Evolutionary conservation across 2,113 vertebrate genomes (phyloP).

Genomic region (Colossoma macropomum): DNA sequence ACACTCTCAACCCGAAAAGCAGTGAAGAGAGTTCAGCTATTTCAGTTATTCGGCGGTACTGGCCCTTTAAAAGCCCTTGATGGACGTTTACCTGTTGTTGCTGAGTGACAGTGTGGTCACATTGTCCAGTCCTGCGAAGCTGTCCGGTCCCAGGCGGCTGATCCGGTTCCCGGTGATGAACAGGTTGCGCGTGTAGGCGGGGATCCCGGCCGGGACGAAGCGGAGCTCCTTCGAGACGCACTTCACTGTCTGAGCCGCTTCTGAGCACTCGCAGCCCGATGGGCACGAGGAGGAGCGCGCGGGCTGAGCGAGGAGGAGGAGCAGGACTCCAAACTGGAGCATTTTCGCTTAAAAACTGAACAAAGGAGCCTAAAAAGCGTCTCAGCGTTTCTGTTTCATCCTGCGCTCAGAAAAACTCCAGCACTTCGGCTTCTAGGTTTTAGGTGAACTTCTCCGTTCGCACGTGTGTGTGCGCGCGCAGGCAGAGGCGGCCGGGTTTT

Average conservation of each 20-base stretch:
- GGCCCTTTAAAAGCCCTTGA: too few relatives aligned
- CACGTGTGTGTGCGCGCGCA: constrained; percentile 59
- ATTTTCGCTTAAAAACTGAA: constrained; percentile 54
- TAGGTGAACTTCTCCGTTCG: constrained; percentile 50
- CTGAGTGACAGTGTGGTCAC: constrained; percentile 77
- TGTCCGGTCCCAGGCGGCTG: constrained; percentile 66
- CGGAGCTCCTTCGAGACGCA: constrained; percentile 80
- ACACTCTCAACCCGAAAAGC: too few relatives aligned
- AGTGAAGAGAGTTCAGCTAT: too few relatives aligned
- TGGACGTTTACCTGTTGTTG: constrained; percentile 75
- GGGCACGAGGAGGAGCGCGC: constrained; percentile 68
- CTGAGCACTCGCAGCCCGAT: constrained; percentile 79
- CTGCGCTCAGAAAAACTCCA: not conserved
- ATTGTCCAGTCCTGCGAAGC: constrained; percentile 74
- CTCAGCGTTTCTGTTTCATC: too few relatives aligned
- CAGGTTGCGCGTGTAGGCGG: constrained; percentile 77
- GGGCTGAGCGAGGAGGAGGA: constrained; percentile 54
- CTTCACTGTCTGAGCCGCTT: constrained; percentile 81
- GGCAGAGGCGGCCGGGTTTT: constrained; percentile 51
- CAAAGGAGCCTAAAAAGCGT: too few relatives aligned
- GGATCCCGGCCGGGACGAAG: constrained; percentile 72
- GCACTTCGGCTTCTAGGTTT: not conserved
- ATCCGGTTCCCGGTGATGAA: constrained; percentile 80
- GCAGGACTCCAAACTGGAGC: constrained; percentile 48
- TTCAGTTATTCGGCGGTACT: too few relatives aligned